Evolutionary conservation across 2,113 vertebrate species (phyloP).

Genomic region (Oxyura jamaicensis): DNA sequence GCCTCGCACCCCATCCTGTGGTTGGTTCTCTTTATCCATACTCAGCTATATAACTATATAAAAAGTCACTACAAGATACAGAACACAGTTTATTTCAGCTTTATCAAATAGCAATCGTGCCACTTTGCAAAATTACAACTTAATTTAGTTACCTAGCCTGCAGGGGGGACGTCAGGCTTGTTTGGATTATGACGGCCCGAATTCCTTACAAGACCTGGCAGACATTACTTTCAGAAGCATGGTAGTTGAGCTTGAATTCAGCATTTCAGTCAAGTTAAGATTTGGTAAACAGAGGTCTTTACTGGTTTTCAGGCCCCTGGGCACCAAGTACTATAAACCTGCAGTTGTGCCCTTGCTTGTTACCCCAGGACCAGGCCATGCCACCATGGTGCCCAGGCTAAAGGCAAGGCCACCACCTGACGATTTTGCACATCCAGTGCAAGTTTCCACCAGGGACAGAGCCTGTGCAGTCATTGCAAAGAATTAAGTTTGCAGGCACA

Average conservation of each 20-base stretch:
- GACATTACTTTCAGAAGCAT: background rate
- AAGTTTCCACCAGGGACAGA: background rate
- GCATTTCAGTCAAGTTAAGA: background rate
- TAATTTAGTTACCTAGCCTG: background rate
- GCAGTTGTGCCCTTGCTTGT: no score
- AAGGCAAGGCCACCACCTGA: background rate
- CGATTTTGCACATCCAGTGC: background rate
- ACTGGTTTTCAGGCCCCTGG: background rate
- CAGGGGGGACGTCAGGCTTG: background rate
- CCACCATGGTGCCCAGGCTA: background rate
- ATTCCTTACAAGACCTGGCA: background rate
- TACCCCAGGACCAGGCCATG: background rate
- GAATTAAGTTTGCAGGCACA: rapidly evolving
- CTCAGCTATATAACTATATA: background rate
- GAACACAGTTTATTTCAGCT: background rate
- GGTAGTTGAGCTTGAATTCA: background rate
- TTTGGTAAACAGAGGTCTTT: background rate
- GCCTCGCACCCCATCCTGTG: background rate
- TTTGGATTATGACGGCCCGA: background rate
- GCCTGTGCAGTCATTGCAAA: background rate
- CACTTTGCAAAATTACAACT: no score
- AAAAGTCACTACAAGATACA: background rate
- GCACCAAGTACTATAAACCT: rapidly evolving
- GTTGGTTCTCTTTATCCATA: background rate
- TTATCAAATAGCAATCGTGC: no score